These are phyloP conservation scores for Gymnopithys bicolor DNA, from an alignment of 2,797 vertebrate species.

Conservation along the genomic window DNA sequence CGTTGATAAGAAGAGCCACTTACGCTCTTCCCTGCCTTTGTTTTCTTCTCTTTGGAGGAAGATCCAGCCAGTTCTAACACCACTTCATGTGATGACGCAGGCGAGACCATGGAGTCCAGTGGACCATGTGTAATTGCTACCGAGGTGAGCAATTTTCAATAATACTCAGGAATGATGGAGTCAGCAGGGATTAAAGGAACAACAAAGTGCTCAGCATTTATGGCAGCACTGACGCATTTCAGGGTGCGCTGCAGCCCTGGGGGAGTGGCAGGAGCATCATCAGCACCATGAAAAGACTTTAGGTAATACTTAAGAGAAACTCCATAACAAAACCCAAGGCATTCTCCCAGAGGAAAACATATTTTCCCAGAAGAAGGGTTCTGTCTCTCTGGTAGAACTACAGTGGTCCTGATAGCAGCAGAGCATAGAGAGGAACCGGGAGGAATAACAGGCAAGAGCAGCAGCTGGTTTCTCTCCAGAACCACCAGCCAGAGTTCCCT, in stretches of 20 bases:
- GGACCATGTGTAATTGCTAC: background rate
- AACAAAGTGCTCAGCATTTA: background rate
- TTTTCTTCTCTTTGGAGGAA: background rate
- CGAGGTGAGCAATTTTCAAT: slow-evolving; percentile 13
- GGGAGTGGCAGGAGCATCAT: background rate
- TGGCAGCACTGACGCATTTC: background rate
- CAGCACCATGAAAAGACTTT: background rate
- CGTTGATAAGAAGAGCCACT: slow-evolving; percentile 22
- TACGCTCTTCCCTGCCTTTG: background rate
- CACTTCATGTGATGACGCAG: background rate
- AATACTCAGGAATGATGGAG: background rate
- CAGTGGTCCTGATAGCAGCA: background rate
- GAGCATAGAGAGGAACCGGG: background rate
- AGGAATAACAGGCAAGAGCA: background rate
- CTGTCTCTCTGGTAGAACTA: background rate
- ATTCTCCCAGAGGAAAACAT: background rate
- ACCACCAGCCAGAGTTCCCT: background rate
- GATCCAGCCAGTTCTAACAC: background rate
- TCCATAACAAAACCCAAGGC: background rate
- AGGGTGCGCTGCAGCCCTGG: background rate
- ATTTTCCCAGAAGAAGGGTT: background rate
- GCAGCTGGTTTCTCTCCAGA: background rate
- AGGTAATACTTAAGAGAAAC: background rate
- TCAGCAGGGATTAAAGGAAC: slow-evolving; percentile 48
- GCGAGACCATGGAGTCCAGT: background rate